Evolutionary conservation across 2,113 vertebrate genomes (phyloP).

Genomic region (Platichthys flesus): DNA sequence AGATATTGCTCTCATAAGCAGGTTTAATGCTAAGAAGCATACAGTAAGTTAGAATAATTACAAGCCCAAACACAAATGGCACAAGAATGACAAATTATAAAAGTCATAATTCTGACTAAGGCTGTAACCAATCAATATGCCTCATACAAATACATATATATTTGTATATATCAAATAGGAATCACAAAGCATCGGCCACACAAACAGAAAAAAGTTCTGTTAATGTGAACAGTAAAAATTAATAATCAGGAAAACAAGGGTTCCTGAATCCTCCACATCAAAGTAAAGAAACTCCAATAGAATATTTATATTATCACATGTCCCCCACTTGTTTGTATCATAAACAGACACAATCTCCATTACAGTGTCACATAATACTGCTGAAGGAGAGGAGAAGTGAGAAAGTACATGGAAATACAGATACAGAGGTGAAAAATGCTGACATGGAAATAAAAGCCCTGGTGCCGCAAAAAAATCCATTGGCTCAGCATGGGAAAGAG

Average conservation of each 20-base stretch:
- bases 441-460: neutral
- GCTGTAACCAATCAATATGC: conserved; percentile 24
- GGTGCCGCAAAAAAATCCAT: conserved; percentile 1
- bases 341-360: neutral
- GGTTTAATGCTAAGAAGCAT: neutral
- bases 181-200: neutral
- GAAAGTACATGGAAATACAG: neutral
- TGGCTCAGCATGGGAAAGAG: conserved; percentile 6
- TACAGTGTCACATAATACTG: neutral
- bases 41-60: neutral
- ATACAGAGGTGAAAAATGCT: conserved; percentile 1
- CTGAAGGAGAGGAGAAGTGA: neutral
- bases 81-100: conserved; percentile 9
- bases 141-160: conserved; percentile 6
- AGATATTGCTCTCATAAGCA: neutral
- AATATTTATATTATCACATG: too few species aligned
- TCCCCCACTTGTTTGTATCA: too few species aligned
- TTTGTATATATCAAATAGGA: neutral
- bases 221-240: neutral
- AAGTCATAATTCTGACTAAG: conserved; percentile 30
- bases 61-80: conserved; percentile 50
- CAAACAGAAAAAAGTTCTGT: neutral
- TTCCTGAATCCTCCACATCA: too few species aligned
- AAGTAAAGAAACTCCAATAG: too few species aligned
- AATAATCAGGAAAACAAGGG: too few species aligned